Conservation (phyloP, 2,797 vertebrate species). For the Neoniphon sammara region DNA sequence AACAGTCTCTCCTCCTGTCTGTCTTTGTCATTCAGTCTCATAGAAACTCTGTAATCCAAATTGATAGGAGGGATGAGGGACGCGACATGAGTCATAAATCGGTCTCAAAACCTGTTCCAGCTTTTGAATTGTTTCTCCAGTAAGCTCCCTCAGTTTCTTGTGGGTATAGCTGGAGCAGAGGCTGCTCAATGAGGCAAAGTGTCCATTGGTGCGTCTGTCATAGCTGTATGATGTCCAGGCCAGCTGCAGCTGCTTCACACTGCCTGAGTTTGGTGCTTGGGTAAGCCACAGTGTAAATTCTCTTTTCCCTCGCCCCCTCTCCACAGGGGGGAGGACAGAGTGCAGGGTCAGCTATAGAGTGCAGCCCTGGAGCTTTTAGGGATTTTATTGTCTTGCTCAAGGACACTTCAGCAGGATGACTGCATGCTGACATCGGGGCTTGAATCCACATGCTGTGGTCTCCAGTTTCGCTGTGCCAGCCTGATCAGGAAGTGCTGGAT, state of each 20-base stretch:
- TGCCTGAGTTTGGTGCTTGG: slow-evolving; percentile 11
- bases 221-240: slow-evolving; percentile 24
- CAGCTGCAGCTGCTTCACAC: slow-evolving; percentile 12
- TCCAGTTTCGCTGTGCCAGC: slow-evolving; percentile 42
- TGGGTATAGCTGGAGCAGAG: slow-evolving; percentile 19
- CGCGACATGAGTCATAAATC: slow-evolving; percentile 58
- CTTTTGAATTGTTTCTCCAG: slow-evolving; percentile 62
- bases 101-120: slow-evolving; percentile 52
- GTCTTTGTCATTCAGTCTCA: slow-evolving; percentile 51
- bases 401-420: slow-evolving; percentile 38
- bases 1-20: slow-evolving; percentile 44
- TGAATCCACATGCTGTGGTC: slow-evolving; percentile 7
- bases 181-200: slow-evolving; percentile 27
- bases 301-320: slow-evolving; percentile 14
- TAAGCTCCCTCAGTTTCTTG: slow-evolving; percentile 46
- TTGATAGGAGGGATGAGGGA: slow-evolving; percentile 63
- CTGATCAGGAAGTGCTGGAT: slow-evolving; percentile 53
- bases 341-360: slow-evolving; percentile 1
- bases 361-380: slow-evolving; percentile 12
- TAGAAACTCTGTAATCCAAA: slow-evolving; percentile 64
- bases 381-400: slow-evolving; percentile 35
- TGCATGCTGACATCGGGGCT: slow-evolving; percentile 4
- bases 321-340: slow-evolving; percentile 2
- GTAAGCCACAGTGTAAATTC: neutral
- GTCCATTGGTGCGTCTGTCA: slow-evolving; percentile 45